Base-by-base conservation (phyloP, 1,140 invertebrate species). In the Diplogasteroides magnus region DNA sequence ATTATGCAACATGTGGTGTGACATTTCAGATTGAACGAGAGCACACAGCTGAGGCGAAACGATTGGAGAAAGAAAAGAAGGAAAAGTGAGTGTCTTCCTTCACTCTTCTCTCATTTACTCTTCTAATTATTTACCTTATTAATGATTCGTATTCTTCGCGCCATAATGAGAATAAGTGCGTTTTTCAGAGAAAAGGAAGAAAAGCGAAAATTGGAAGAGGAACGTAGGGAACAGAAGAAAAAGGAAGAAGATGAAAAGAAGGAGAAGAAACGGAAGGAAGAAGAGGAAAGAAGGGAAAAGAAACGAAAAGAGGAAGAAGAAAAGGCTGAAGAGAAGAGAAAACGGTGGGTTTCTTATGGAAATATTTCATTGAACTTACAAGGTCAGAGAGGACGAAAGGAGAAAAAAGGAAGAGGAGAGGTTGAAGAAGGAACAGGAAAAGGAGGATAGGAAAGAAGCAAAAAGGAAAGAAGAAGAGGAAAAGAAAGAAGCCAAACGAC, bases 181-280 rank as follows among this genome's bases (percentile, higher is more conserved):
- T 6, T 70, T 70, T 2, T 27, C 64, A 63, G 29, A 56, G 56
- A 69, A 58, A 56, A 57, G 67, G 29, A 55, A 26, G 15, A n/a
- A 14, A 60, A 58, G 25, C n/a, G 64, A 37, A 31, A 25, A 26
- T 93, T 65, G 37, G 26, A 84, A 86, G 31, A 84, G 85, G 77
- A 81, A 82, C 72, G 61, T 74, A 2, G 74, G 57, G n/a, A 63
- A 26, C 29, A 64, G 28, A 37, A 71, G 55, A 29, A 15, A n/a
- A 29, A 65, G 32, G 61, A 65, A 26, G 61, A 62, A 60, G 56
- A 60, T 27, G 61, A 71, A 67, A 25, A 61, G 19, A 67, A 31
- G 13, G 37, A 55, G 37, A 57, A 65, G 25, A 27, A 58, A 31
- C 64, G 59, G 29, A 65, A n/a, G 25, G 63, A 72, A 56, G 65